Conservation (phyloP, 2,797 vertebrate species). For the Cynodonichthys magdalenae region DNA sequence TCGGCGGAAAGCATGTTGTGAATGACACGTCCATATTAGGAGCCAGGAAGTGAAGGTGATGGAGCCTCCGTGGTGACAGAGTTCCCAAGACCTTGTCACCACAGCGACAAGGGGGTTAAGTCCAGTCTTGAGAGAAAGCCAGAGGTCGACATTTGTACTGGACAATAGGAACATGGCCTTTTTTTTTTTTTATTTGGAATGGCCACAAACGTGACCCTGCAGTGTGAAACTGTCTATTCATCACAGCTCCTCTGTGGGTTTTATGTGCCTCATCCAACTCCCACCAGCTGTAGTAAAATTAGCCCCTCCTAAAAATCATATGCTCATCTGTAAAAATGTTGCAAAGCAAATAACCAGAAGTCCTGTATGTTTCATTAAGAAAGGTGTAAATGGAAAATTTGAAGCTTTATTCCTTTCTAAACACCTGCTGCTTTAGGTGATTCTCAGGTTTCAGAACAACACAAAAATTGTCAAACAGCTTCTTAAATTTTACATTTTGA, state of each 20-base stretch:
- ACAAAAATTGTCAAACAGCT: slow-evolving; percentile 15
- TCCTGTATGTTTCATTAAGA: too few relatives aligned
- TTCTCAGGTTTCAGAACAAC: slow-evolving; percentile 11
- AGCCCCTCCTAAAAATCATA: neutral
- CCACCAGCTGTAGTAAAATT: neutral
- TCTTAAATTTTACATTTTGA: too few relatives aligned
- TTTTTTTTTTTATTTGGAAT: slow-evolving; percentile 5
- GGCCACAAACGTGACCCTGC: neutral
- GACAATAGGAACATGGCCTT: slow-evolving; percentile 27
- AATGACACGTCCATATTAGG: slow-evolving; percentile 62
- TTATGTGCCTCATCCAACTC: neutral
- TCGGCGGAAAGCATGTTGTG: slow-evolving; percentile 63
- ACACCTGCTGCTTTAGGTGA: neutral
- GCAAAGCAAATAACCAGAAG: neutral
- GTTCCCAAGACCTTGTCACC: slow-evolving; percentile 69
- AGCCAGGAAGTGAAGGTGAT: slow-evolving; percentile 70
- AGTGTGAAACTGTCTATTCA: slow-evolving; percentile 2
- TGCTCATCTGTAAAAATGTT: neutral
- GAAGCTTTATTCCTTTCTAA: too few relatives aligned
- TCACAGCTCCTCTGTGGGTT: neutral
- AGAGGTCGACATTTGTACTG: slow-evolving; percentile 29
- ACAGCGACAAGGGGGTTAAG: slow-evolving; percentile 44
- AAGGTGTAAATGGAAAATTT: too few relatives aligned
- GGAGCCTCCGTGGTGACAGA: slow-evolving; percentile 61
- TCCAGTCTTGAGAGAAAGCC: slow-evolving; percentile 45